Conservation (phyloP, 2,797 vertebrate genomes). For the Delichon dasypus region DNA sequence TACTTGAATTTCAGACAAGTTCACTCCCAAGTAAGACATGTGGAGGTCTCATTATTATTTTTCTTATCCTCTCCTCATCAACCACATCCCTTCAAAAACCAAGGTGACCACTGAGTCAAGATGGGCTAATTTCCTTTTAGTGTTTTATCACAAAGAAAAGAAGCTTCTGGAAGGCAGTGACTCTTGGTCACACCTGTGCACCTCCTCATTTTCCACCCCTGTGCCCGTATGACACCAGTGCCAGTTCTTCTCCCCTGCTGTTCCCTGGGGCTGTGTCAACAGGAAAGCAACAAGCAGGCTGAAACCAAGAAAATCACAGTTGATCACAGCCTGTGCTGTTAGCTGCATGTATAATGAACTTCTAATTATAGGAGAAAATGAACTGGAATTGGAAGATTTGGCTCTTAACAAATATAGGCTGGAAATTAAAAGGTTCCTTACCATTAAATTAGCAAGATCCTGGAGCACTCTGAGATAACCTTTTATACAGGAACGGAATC, state of each 20-base stretch:
- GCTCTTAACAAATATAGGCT: neutral
- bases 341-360: neutral
- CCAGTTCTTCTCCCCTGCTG: neutral
- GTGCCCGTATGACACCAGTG: neutral
- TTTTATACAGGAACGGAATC: neutral
- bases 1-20: neutral
- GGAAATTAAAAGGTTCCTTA: slow-evolving; percentile 25
- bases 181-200: neutral
- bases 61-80: neutral
- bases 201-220: neutral
- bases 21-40: neutral
- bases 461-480: neutral
- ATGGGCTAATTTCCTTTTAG: neutral
- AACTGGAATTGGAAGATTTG: neutral
- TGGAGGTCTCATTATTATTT: neutral
- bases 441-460: neutral
- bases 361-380: slow-evolving; percentile 5
- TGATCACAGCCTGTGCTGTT: neutral
- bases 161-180: neutral
- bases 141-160: neutral
- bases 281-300: neutral
- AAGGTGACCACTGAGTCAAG: neutral
- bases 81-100: neutral
- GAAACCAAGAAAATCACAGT: slow-evolving; percentile 3
- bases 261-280: neutral